Conservation (phyloP, 2,888 invertebrate genomes). For the Rotaria macrura region DNA sequence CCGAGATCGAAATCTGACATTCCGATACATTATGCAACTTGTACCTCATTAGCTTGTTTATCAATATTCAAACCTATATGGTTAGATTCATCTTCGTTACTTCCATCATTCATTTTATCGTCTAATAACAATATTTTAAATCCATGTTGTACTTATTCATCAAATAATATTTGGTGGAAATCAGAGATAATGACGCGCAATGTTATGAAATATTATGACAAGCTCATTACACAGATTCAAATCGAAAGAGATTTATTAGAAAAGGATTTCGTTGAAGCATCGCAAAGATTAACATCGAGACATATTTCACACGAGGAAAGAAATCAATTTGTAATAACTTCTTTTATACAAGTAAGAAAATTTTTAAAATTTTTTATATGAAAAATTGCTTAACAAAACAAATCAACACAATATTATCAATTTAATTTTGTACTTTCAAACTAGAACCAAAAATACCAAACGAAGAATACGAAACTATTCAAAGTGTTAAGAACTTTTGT, state of each 20-base stretch:
- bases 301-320: not conserved
- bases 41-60: not conserved
- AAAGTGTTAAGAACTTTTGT: too few relatives aligned
- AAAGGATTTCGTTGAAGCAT: not conserved
- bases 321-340: not conserved
- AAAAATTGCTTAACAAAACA: not conserved
- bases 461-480: too few relatives aligned
- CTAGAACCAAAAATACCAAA: too few relatives aligned
- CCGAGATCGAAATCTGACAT: not conserved
- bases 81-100: not conserved
- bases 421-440: too few relatives aligned
- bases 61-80: not conserved
- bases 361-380: too few relatives aligned
- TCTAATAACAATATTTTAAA: not conserved
- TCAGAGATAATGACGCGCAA: not conserved
- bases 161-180: conserved; percentile 4
- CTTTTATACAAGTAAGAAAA: not conserved
- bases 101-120: not conserved
- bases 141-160: not conserved
- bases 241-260: not conserved
- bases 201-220: not conserved
- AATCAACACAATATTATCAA: too few relatives aligned
- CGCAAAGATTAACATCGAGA: not conserved
- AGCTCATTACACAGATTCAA: not conserved
- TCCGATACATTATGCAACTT: not conserved